Conservation (phyloP, 2,888 invertebrate species). For the Myopa testacea region DNA sequence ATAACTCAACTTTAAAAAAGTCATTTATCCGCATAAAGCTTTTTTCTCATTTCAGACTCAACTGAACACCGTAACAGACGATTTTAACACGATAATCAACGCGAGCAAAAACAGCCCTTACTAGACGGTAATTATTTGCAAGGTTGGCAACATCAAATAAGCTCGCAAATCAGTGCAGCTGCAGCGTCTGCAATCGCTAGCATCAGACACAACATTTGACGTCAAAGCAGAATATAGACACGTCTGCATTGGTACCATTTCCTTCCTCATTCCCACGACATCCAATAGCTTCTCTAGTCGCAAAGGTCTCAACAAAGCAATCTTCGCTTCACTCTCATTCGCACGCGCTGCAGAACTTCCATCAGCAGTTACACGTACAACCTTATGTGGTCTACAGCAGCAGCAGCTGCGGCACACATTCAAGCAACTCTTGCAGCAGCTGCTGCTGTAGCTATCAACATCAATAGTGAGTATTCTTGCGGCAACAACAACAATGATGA, state of each 20-base stretch:
- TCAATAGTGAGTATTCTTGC: not conserved
- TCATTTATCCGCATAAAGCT: too few relatives aligned
- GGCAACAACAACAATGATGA: conserved; percentile 32
- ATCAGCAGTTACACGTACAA: conserved; percentile 54
- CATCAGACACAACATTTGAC: conserved; percentile 39
- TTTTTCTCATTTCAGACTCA: conserved; percentile 56
- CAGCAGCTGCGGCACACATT: conserved; percentile 80
- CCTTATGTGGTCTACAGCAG: conserved; percentile 71
- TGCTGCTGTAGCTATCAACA: conserved; percentile 52
- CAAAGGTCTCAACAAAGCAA: conserved; percentile 8
- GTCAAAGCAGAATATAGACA: conserved; percentile 34
- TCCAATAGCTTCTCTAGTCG: conserved; percentile 48
- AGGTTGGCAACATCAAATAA: conserved; percentile 64
- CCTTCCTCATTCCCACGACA: conserved; percentile 63
- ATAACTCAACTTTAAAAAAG: too few relatives aligned
- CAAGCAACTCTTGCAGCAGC: conserved; percentile 66
- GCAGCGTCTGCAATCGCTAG: conserved; percentile 44
- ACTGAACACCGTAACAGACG: conserved; percentile 60
- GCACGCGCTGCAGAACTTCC: conserved; percentile 48
- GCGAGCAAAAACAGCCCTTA: conserved; percentile 60
- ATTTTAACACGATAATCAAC: conserved; percentile 56
- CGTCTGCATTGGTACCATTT: conserved; percentile 60
- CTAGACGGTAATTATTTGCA: conserved; percentile 62
- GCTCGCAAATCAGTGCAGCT: conserved; percentile 56
- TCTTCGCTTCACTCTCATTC: conserved; percentile 28